Evolutionary conservation across 2,888 invertebrate genomes (phyloP).

Genomic region (Gerris lacustris): DNA sequence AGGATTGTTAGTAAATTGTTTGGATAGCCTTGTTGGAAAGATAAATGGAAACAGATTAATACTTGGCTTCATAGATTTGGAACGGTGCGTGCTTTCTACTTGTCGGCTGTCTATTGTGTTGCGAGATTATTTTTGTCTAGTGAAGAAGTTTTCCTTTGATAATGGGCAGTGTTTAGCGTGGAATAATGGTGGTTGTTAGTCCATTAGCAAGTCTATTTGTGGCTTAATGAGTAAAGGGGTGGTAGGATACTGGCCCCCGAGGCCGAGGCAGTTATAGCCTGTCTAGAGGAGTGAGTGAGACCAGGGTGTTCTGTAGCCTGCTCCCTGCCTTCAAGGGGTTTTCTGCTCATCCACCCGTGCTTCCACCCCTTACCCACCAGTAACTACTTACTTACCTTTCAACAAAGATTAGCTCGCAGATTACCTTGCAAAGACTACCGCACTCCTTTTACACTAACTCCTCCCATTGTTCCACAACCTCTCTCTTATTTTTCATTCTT

Average conservation of each 20-base stretch:
- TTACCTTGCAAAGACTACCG: neutral
- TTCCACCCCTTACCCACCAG: neutral
- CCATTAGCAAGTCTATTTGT: conserved; percentile 5
- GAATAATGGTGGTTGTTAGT: conserved; percentile 1
- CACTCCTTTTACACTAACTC: neutral
- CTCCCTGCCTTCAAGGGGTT: neutral
- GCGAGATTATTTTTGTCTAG: neutral
- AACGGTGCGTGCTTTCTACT: no score
- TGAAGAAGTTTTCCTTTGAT: neutral
- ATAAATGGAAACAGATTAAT: no score
- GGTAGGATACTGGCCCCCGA: neutral
- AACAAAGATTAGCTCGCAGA: neutral
- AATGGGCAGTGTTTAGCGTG: neutral
- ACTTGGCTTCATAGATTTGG: no score
- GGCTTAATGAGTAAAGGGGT: conserved; percentile 2
- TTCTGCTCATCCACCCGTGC: neutral
- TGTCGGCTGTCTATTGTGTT: no score
- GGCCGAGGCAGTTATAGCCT: neutral
- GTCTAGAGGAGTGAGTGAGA: no score
- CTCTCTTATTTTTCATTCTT: neutral
- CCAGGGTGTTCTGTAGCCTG: no score
- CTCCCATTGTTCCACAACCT: neutral
- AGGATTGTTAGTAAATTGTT: no score
- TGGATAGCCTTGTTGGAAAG: no score
- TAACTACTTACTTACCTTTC: neutral